These are phyloP conservation scores for Sisor rabdophorus DNA, from an alignment of 2,113 vertebrate species.

Conservation along the genomic window DNA sequence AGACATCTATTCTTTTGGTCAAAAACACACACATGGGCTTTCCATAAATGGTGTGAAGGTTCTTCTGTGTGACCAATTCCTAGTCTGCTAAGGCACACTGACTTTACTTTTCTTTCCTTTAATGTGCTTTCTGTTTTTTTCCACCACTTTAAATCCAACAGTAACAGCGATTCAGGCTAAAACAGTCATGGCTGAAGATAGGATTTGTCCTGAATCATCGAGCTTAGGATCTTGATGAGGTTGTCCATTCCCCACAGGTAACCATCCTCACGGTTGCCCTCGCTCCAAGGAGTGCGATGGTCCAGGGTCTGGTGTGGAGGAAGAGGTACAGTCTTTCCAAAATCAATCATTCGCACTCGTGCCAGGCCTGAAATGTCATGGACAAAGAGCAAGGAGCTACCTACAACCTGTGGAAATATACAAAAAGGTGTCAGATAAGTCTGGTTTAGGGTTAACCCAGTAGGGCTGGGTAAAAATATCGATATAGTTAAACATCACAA, in stretches of 20 bases:
- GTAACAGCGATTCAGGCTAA: not conserved
- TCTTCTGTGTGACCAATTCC: not conserved
- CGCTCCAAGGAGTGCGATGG: slow-evolving; percentile 81
- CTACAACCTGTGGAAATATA: slow-evolving; percentile 74
- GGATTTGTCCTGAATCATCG: slow-evolving; percentile 60
- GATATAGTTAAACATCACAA: too few species aligned
- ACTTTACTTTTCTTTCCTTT: not conserved
- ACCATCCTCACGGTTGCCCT: slow-evolving; percentile 86
- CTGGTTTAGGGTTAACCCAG: not conserved
- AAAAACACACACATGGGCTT: not conserved
- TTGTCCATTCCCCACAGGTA: slow-evolving; percentile 91
- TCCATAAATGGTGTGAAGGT: not conserved
- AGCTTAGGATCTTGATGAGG: slow-evolving; percentile 72
- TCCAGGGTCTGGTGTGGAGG: slow-evolving; percentile 68
- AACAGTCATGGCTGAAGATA: slow-evolving; percentile 44
- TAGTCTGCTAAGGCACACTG: not conserved
- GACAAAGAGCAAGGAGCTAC: slow-evolving; percentile 86
- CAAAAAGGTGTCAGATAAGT: not conserved
- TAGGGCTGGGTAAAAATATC: too few species aligned
- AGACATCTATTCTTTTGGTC: not conserved
- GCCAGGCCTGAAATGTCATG: slow-evolving; percentile 78
- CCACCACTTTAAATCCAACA: not conserved
- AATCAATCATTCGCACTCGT: slow-evolving; percentile 91
- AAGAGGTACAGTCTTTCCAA: slow-evolving; percentile 82
- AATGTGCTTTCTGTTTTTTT: not conserved